phyloP scores from a whole-genome alignment of 2,797 vertebrate genomes.

The Ambastaia sidthimunki region DNA sequence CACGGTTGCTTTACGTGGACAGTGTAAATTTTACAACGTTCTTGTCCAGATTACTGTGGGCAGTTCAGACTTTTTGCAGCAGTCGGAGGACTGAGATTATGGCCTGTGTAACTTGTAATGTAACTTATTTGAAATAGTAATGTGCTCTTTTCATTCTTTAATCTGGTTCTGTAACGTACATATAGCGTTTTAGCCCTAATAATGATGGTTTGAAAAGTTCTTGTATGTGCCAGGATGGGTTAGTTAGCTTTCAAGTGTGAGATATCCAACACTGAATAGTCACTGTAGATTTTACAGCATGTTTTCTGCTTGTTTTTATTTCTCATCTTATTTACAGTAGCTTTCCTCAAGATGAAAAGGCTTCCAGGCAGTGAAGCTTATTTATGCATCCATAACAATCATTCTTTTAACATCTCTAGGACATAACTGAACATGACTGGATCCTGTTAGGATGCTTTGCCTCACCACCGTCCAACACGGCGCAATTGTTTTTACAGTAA shows the following conservation, averaged over 20 bases:
- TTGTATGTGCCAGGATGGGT: not conserved
- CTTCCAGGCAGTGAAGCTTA: slow-evolving; percentile 40
- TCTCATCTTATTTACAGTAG: slow-evolving; percentile 9
- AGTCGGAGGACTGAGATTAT: too few species aligned
- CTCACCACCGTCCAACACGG: slow-evolving; percentile 74
- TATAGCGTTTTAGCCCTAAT: not conserved
- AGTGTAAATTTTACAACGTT: too few species aligned
- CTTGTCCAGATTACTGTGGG: too few species aligned
- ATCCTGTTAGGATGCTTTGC: slow-evolving; percentile 14
- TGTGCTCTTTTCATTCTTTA: not conserved
- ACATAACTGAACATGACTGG: slow-evolving; percentile 55
- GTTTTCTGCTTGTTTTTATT: not conserved
- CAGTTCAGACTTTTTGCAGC: too few species aligned
- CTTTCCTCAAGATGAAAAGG: not conserved
- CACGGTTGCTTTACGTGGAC: too few species aligned
- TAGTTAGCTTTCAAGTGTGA: not conserved
- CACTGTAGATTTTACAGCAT: not conserved
- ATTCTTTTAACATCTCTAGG: slow-evolving; percentile 20
- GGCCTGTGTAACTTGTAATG: not conserved
- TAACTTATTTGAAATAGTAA: not conserved
- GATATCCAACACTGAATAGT: not conserved
- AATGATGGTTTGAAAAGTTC: not conserved
- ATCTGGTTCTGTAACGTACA: not conserved
- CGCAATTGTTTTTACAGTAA: slow-evolving; percentile 72
- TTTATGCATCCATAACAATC: slow-evolving; percentile 53